phyloP scores from a whole-genome alignment of 2,797 vertebrate species.

The Neosilurus mollespiculum region DNA sequence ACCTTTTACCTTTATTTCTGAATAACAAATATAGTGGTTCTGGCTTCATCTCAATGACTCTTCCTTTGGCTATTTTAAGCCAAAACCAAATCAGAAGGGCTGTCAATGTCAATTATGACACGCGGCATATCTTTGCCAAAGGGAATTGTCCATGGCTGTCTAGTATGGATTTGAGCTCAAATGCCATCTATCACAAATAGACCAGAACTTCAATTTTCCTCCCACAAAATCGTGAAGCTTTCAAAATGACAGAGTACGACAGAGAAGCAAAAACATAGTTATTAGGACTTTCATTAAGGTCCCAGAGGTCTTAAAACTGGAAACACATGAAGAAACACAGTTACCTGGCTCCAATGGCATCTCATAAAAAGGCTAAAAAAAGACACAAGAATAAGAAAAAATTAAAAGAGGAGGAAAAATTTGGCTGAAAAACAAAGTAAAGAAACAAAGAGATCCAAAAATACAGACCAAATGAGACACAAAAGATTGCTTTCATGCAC shows the following conservation, averaged over 20 bases:
- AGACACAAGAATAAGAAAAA: background rate
- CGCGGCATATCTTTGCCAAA: conserved; percentile 14
- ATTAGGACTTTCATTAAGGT: conserved; percentile 17
- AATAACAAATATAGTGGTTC: conserved; percentile 1
- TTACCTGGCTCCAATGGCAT: background rate
- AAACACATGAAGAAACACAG: conserved; percentile 15
- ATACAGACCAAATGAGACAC: conserved; percentile 26
- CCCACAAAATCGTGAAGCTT: conserved; percentile 22
- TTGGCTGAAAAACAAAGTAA: background rate
- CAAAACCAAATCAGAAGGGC: conserved; percentile 35
- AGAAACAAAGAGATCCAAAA: conserved; percentile 3
- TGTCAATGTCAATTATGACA: conserved; percentile 42
- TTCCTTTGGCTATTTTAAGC: conserved; percentile 24
- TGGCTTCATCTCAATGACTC: conserved; percentile 22
- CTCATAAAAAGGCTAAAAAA: background rate
- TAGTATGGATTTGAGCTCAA: conserved; percentile 22
- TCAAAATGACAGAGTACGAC: conserved; percentile 30
- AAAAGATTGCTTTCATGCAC: conserved; percentile 20
- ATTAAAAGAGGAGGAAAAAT: conserved; percentile 2
- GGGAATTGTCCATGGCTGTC: conserved; percentile 29
- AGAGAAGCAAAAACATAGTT: conserved; percentile 22
- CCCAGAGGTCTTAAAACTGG: background rate
- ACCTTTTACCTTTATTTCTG: conserved; percentile 17
- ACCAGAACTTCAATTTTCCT: conserved; percentile 12
- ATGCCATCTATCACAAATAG: conserved; percentile 21